These are phyloP conservation scores for Moxostoma hubbsi DNA, from an alignment of 2,797 vertebrate genomes.

Conservation along the genomic window DNA sequence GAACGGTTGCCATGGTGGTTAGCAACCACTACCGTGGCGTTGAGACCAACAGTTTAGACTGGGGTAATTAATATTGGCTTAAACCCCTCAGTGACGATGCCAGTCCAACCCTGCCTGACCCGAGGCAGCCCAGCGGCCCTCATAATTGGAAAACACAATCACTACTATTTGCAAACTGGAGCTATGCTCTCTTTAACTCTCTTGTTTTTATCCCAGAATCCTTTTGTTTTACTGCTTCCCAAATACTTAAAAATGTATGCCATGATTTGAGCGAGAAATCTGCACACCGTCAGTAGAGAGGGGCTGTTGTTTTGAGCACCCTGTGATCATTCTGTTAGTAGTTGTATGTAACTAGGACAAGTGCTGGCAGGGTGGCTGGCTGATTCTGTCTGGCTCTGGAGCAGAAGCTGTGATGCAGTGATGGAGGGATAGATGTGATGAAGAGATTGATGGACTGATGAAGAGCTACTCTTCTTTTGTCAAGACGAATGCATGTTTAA, in stretches of 20 bases:
- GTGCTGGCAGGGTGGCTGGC: conserved; percentile 41
- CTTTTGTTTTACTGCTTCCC: conserved; percentile 27
- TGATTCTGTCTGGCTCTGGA: conserved; percentile 37
- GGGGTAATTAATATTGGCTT: conserved; percentile 42
- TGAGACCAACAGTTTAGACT: conserved; percentile 1
- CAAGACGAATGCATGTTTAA: conserved; percentile 26
- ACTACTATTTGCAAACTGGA: conserved; percentile 24
- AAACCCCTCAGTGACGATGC: conserved; percentile 6
- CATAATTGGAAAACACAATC: background rate
- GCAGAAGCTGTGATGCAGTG: conserved; percentile 46
- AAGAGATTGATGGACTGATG: conserved; percentile 31
- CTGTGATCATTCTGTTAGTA: conserved; percentile 37
- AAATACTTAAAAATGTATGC: conserved; percentile 39
- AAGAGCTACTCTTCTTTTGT: conserved; percentile 36
- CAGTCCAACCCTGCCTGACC: conserved; percentile 11
- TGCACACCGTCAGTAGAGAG: conserved; percentile 4
- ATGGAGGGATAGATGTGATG: conserved; percentile 24
- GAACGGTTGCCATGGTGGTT: conserved; percentile 35
- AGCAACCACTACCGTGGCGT: conserved; percentile 7
- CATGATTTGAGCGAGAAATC: conserved; percentile 36
- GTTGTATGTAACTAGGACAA: conserved; percentile 38
- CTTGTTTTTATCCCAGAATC: background rate
- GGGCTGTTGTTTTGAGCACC: conserved; percentile 17
- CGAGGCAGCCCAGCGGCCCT: conserved; percentile 20
- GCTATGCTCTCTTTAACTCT: conserved; percentile 2